Evolutionary conservation across 1,140 invertebrate genomes (phyloP), one percentile per base, ranked within the genome.

Genomic region (Drosophila lacteicornis): DNA sequence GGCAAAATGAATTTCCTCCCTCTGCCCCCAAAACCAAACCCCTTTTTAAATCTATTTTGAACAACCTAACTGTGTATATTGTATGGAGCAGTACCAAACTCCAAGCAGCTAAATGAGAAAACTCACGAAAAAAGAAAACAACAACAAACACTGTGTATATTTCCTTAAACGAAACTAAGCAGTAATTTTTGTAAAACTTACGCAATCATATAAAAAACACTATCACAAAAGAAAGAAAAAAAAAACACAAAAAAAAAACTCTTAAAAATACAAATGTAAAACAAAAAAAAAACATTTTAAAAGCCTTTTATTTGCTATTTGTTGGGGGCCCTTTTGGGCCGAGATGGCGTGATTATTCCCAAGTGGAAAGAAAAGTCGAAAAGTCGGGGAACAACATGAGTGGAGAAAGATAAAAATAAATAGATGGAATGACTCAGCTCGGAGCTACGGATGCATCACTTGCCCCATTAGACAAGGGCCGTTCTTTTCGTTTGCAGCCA

Each of bases 81-180:
- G 68, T 56, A 63, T 25, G 59, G 46, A 60, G 76, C 42, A 43
- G 45, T 45, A 38, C 7, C 22, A 22, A 57, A 70, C 75, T 78
- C 57, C 62, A 68, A 78, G 75, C 75, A 79, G 75, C 66, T 71
- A 65, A 61, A 49, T 33, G 45, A 66, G 27, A 49, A 68, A 75
- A 75, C 65, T 33, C 46, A 63, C 36, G 53, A 71, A 71, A 25
- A 27, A 27, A 27, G 4, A 27, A 27, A 66, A 79, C n/a, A 33
- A 69, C 49, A 82, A 88, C 84, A 88, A 79, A 84, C 68, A 79
- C 85, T 88, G 84, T 88, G 84, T 67, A 87, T 88, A 88, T 87
- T 84, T 88, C 74, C 84, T 80, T 69, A 87, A 88, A 79, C 59
- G 57, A 83, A 73, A 83, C 62, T 76, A 67, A 67, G 57, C 43